Evolutionary conservation across 2,113 vertebrate species (phyloP).

Genomic region (Ivindomyrus marchei): DNA sequence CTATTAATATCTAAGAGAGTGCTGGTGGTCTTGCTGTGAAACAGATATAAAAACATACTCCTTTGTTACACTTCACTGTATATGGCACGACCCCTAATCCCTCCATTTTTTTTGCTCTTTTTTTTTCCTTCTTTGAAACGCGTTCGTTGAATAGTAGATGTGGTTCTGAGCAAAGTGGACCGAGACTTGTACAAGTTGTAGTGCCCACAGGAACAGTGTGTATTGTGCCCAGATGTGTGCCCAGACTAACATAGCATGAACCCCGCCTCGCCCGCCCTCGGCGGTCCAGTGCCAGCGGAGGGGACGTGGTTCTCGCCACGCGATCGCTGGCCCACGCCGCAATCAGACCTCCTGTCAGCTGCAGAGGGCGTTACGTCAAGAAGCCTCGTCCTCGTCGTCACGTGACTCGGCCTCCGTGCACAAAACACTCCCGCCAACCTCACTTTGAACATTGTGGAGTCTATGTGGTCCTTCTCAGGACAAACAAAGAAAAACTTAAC

Average conservation of each 20-base stretch:
- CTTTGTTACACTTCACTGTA: constrained; percentile 66
- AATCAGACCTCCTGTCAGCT: background rate
- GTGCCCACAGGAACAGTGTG: constrained; percentile 22
- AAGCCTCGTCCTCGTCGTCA: background rate
- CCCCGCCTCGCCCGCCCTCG: background rate
- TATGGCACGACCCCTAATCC: constrained; percentile 68
- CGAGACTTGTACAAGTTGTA: constrained; percentile 22
- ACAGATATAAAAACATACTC: constrained; percentile 64
- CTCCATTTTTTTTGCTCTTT: constrained; percentile 43
- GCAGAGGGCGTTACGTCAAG: background rate
- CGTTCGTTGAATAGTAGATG: constrained; percentile 49
- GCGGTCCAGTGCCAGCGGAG: background rate
- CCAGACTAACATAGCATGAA: constrained; percentile 34
- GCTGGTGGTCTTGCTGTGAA: constrained; percentile 69
- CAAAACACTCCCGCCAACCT: background rate
- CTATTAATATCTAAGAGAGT: constrained; percentile 75
- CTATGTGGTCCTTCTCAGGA: background rate
- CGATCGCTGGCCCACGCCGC: no score
- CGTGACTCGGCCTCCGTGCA: no score
- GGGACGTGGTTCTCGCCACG: background rate
- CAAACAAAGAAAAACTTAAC: background rate
- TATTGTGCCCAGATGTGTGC: constrained; percentile 27
- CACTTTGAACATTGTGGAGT: background rate
- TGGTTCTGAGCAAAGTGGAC: constrained; percentile 48
- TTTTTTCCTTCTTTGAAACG: constrained; percentile 16